Evolutionary conservation across 1,140 invertebrate species (phyloP), one percentile per base, ranked within the genome.

Genomic region (Octopus bimaculoides): DNA sequence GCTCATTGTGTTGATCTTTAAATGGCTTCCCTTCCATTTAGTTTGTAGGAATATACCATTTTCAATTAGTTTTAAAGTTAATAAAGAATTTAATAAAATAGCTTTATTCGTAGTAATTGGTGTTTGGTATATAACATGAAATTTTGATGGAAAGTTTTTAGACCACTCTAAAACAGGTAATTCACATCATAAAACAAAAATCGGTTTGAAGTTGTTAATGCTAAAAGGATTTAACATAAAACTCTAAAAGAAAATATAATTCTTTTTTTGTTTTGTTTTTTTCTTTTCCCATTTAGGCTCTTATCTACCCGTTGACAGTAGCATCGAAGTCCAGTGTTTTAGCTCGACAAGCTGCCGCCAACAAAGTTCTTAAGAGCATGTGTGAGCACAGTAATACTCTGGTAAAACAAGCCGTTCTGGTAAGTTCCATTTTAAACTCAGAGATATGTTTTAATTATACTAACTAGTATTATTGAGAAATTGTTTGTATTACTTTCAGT

Each of bases 241-340:
- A 66, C 61, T 1, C 1, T 12, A 14, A 66, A 10, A n/a, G 61
- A n/a, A 66, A 66, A 66, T n/a, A 66, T n/a, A 12, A 12, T 66
- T 12, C n/a, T 66, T 66, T 14, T 12, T 12, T n/a, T 1, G 1
- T 66, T 66, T 12, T 54, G 53, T 66, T 9, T 77, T 52, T 75
- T 14, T 53, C 56, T 26, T 76, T 5, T 41, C 20, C 79, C 54
- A 9, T 75, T 53, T 93, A 97, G 92, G 97, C 98, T 0, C 89
- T 99, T 8, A 97, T 99, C 1, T 99, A 99, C 91, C 97, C 98
- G 0, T 90, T 99, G 55, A 99, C 97, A 0, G 98, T 99, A 0
- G 98, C 98, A 0, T 96, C 96, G 4, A 99, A 99, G 89, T 98
- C 97, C 54, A 95, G 95, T 0, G 96, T 95, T 79, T 87, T 90